Base-by-base conservation (phyloP, 2,113 vertebrate species). In the Cottus gobio region DNA sequence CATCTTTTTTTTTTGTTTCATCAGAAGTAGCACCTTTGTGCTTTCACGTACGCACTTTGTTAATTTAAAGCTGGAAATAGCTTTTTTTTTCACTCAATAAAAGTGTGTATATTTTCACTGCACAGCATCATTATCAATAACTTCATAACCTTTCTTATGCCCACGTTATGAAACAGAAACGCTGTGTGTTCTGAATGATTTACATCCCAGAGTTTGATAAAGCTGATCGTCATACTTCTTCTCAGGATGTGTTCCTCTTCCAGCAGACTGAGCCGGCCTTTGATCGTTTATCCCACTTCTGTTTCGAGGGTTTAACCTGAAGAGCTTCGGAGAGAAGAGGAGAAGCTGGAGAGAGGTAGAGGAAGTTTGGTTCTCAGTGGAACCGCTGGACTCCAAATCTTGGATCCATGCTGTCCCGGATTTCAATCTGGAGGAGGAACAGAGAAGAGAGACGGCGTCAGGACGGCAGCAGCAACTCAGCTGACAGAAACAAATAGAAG, bases 341-440 rank as follows among this genome's bases (percentile, higher is more conserved):
- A 66, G 54, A 22, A 75, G 72, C 1, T 20, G 65, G 37, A 42
- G 52, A 18, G 52, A 69, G 58, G 66, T 24, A 42, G 26, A 36
- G 44, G 72, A 82, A 1, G 76, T 26, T 34, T 48, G 68, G 77
- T 70, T 73, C 80, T 93, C 89, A 94, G 57, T 90, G 91, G 86
- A 92, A 93, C 79, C 89, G 82, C 71, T 89, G 93, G 65, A 93
- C 79, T 72, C 76, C 84, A 48, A 85, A 94, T 79, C 87, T 83
- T 42, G 83, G 83, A 66, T 92, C 91, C 64, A 85, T 92, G 24
- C 62, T 72, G 75, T 94, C 92, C 63, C 87, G 90, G 80, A 92
- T 92, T 85, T 93, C 92, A 91, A 94, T 93, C 93, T 94, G 82
- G 28, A 77, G 62, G 58, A 83, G 44, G 77, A 66, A 76, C n/a